A percentile compares a stretch with the other conserved stretches of the same genome.
phyloP scores from a whole-genome alignment of 64 coral and sea anemone genomes.

The Porites lutea region DNA sequence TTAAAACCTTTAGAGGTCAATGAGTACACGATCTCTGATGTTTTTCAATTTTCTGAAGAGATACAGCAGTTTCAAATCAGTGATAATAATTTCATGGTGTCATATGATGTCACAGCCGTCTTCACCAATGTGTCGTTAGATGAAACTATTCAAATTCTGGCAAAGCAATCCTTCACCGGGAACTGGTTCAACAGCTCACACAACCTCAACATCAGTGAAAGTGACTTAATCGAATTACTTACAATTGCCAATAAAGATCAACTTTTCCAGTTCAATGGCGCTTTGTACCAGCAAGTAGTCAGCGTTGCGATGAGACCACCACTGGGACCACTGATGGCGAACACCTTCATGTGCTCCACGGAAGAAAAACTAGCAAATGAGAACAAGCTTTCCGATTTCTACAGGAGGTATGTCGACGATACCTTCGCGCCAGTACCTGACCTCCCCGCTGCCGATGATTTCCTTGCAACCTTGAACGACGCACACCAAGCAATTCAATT shows the following conservation, averaged over 20 bases:
- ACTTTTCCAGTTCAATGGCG: slow-evolving; percentile 31
- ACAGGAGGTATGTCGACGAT: slow-evolving; percentile 24
- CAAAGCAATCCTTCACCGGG: not conserved
- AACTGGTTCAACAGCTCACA: slow-evolving; percentile 17
- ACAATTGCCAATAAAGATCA: slow-evolving; percentile 35
- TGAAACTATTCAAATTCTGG: slow-evolving; percentile 42
- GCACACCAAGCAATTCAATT: too few relatives aligned
- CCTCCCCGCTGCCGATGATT: too few relatives aligned
- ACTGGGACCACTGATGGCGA: slow-evolving; percentile 28
- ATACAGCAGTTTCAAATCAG: not conserved
- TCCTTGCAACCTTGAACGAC: too few relatives aligned
- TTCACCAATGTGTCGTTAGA: slow-evolving; percentile 24
- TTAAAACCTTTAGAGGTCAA: slow-evolving; percentile 20
- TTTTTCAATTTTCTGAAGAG: slow-evolving; percentile 18
- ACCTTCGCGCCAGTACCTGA: too few relatives aligned
- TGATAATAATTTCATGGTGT: not conserved
- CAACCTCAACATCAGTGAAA: not conserved
- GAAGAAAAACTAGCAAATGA: too few relatives aligned
- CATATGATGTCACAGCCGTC: not conserved
- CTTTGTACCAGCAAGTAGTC: slow-evolving; percentile 7
- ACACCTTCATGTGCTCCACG: slow-evolving; percentile 27
- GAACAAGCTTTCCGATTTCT: slow-evolving; percentile 16
- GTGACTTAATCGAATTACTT: not conserved
- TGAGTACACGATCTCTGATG: not conserved
- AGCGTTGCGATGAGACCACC: slow-evolving; percentile 22